These are phyloP conservation scores for Pristionchus entomophagus DNA, from an alignment of 2,888 invertebrate genomes.

Conservation along the genomic window DNA sequence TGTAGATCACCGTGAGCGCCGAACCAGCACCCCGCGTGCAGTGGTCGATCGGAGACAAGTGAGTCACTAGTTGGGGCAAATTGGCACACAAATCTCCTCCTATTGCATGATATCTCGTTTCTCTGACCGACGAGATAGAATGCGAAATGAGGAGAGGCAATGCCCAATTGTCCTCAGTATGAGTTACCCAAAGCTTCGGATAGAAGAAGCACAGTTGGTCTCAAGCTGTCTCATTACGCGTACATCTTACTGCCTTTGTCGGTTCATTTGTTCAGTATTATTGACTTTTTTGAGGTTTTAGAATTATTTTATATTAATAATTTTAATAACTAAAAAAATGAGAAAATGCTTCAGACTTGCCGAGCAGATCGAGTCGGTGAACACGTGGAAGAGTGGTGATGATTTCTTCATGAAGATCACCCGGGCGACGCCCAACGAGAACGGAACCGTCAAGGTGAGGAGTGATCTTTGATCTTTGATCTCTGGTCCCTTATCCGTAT, in stretches of 20 bases:
- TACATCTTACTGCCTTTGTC: no score
- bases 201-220: no score
- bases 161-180: no score
- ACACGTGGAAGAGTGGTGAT: conserved; percentile 55
- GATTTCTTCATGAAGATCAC: conserved; percentile 61
- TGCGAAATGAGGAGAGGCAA: no score
- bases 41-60: conserved; percentile 73
- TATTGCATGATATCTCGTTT: background rate
- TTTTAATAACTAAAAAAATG: background rate
- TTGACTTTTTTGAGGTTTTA: background rate
- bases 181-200: no score
- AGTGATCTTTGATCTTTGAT: no score
- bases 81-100: no score
- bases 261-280: no score
- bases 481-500: no score
- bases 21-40: conserved; percentile 71
- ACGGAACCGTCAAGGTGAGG: conserved; percentile 61
- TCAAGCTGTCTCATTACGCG: no score
- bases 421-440: conserved; percentile 56
- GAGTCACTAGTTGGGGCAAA: background rate
- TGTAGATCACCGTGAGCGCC: conserved; percentile 61
- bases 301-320: background rate
- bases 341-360: background rate
- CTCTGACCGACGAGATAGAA: background rate
- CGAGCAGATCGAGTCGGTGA: conserved; percentile 53